Conservation (phyloP, 64 coral and sea anemone species). For the Dendrophyllia cribrosa region DNA sequence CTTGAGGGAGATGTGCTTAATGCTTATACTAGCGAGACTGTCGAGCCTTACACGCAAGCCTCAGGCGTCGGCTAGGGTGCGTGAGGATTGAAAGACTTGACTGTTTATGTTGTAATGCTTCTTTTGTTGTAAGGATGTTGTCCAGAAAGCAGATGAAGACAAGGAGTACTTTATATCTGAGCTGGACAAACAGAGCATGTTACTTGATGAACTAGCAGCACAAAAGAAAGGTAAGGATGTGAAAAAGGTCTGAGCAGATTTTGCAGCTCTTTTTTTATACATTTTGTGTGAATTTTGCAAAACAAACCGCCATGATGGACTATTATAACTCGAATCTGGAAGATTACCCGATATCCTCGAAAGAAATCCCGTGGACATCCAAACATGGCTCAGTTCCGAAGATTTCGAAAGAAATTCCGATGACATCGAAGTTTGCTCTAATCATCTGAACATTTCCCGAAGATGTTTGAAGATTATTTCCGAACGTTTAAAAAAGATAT, state of each 20-base stretch:
- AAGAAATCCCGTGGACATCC: too few species aligned
- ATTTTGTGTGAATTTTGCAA: background rate
- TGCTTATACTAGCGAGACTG: too few species aligned
- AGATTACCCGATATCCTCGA: background rate
- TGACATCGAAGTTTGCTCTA: too few species aligned
- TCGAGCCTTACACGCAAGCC: too few species aligned
- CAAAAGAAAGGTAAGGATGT: constrained; percentile 66
- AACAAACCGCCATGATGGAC: background rate
- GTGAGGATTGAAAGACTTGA: too few species aligned
- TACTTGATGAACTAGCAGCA: constrained; percentile 63
- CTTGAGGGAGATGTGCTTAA: too few species aligned
- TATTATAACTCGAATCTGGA: too few species aligned
- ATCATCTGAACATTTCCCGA: background rate
- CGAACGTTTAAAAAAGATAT: too few species aligned
- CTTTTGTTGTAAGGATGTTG: constrained; percentile 42
- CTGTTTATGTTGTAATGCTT: background rate
- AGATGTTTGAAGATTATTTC: background rate
- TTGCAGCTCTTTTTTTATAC: too few species aligned
- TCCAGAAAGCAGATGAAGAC: constrained; percentile 65
- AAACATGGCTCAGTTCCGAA: background rate
- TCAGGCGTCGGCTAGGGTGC: too few species aligned
- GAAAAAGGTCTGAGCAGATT: background rate
- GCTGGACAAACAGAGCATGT: constrained; percentile 66
- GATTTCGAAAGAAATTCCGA: background rate
- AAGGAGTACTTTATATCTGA: constrained; percentile 75